Evolutionary conservation across 2,113 vertebrate species (phyloP).

Genomic region (Cavia porcellus): DNA sequence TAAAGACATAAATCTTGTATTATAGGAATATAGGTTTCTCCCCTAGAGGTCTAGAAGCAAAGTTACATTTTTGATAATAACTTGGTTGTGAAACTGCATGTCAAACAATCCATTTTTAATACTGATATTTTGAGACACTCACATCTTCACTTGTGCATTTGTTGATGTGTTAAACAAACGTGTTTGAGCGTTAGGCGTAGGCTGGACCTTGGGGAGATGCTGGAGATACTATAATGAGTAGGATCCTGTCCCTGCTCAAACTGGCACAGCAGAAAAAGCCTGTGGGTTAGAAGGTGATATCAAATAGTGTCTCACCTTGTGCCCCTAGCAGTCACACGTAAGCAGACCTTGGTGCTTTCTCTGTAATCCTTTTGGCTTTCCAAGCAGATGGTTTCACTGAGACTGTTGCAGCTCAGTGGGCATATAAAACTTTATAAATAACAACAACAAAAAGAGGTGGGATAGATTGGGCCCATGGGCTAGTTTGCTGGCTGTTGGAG

Average conservation of each 20-base stretch:
- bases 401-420: accelerated
- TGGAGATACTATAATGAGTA: not conserved
- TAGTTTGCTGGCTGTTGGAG: not conserved
- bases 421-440: not conserved
- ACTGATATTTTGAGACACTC: not conserved
- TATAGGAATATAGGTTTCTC: not conserved
- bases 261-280: not conserved
- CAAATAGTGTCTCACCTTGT: not conserved
- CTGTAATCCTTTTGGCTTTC: not conserved
- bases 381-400: not conserved
- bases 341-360: not conserved
- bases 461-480: not conserved
- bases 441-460: not conserved
- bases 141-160: accelerated
- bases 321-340: accelerated
- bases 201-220: not conserved
- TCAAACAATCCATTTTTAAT: not conserved
- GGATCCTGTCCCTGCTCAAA: not conserved
- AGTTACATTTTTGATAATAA: not conserved
- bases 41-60: not conserved
- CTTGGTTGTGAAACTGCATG: not conserved
- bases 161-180: not conserved
- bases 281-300: not conserved
- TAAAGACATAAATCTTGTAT: constrained; percentile 30
- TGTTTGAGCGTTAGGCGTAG: accelerated